phyloP scores from a whole-genome alignment of 2,797 vertebrate species.

The Enteromius trimaculatus region DNA sequence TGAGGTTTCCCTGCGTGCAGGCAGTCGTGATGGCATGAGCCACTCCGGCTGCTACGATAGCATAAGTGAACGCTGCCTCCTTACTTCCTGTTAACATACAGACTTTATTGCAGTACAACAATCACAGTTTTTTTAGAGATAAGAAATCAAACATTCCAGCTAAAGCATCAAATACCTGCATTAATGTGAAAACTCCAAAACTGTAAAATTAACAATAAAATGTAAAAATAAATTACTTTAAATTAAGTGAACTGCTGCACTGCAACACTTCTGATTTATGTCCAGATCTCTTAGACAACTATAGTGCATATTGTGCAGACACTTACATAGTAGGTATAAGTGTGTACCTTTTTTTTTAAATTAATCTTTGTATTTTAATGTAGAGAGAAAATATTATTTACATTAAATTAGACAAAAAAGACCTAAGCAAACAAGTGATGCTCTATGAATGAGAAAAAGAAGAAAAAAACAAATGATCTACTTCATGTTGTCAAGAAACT shows the following conservation, averaged over 20 bases:
- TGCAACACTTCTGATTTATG: not conserved
- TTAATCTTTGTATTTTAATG: not conserved
- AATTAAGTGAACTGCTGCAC: not conserved
- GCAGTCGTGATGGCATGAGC: slow-evolving; percentile 94
- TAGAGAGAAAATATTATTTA: not conserved
- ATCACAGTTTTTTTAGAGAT: not conserved
- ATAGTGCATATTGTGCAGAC: not conserved
- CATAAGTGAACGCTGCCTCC: slow-evolving; percentile 94
- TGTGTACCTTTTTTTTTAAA: not conserved
- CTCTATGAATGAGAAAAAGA: not conserved
- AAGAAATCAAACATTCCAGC: not conserved
- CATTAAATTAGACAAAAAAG: not conserved
- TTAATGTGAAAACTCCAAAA: not conserved
- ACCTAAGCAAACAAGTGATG: not conserved
- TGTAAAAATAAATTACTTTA: not conserved
- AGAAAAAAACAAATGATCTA: slow-evolving; percentile 72
- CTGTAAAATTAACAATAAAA: not conserved
- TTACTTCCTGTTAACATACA: slow-evolving; percentile 83
- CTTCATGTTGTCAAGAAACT: slow-evolving; percentile 65
- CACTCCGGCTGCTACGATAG: slow-evolving; percentile 94
- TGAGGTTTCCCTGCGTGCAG: slow-evolving; percentile 96
- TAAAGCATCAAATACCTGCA: not conserved
- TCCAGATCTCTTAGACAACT: not conserved
- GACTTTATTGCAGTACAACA: not conserved
- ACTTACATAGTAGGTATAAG: not conserved